Conservation (phyloP, 2,113 vertebrate species). For the Peromyscus polionotus region DNA sequence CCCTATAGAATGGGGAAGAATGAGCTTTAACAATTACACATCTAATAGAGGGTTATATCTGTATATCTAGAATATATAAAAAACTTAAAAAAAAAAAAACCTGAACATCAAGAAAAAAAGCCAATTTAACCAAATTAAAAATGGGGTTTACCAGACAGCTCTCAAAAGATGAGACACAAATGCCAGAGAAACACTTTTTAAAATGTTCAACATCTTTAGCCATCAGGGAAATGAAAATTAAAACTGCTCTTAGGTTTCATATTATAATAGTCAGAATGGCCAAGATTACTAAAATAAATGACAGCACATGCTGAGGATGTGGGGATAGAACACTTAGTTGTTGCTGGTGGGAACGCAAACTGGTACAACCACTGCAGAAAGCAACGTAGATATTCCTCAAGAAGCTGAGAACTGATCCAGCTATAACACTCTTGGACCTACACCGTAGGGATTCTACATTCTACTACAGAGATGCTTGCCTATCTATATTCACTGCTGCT, state of each 20-base stretch:
- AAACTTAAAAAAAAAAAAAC: not conserved
- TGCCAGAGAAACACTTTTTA: not conserved
- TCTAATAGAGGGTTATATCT: not conserved
- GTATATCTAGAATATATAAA: not conserved
- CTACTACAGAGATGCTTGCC: not conserved
- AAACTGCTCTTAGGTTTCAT: not conserved
- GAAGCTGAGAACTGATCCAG: not conserved
- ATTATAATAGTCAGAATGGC: not conserved
- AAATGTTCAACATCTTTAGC: not conserved
- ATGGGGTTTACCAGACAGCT: not conserved
- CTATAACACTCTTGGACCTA: not conserved
- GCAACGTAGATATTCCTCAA: not conserved
- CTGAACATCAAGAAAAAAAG: not conserved
- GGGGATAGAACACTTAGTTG: not conserved
- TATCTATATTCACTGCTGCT: not conserved
- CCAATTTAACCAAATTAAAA: not conserved
- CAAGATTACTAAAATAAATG: not conserved
- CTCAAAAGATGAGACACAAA: not conserved
- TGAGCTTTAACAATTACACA: not conserved
- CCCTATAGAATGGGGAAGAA: not conserved
- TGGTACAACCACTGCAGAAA: not conserved
- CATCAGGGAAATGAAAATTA: not conserved
- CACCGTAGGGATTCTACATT: not conserved
- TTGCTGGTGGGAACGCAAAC: not conserved
- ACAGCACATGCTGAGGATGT: not conserved